Conservation (phyloP, 2,113 vertebrate genomes). For the Mugil cephalus region DNA sequence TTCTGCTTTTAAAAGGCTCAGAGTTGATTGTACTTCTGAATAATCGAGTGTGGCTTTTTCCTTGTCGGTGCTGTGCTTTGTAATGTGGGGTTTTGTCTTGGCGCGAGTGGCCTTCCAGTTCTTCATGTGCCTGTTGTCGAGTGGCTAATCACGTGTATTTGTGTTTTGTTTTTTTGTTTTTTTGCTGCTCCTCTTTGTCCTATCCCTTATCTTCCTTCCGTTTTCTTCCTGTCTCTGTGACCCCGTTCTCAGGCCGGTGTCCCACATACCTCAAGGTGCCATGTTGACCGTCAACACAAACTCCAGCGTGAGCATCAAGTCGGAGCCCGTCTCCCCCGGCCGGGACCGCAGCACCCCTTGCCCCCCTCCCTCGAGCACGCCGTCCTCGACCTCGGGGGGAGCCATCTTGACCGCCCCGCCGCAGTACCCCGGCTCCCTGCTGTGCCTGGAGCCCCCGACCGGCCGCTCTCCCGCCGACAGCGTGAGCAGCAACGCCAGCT, state of each 20-base stretch:
- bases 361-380: conserved; percentile 70
- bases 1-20: conserved; percentile 69
- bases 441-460: conserved; percentile 88
- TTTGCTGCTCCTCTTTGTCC: conserved; percentile 19
- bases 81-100: conserved; percentile 63
- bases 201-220: conserved; percentile 36
- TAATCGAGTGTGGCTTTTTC: conserved; percentile 63
- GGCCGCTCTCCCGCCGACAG: conserved; percentile 92
- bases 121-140: conserved; percentile 26
- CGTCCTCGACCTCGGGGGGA: conserved; percentile 73
- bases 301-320: conserved; percentile 95
- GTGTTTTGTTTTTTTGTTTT: conserved; percentile 22
- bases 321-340: conserved; percentile 94
- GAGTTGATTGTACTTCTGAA: conserved; percentile 41
- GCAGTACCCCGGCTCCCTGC: conserved; percentile 86
- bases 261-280: conserved; percentile 90
- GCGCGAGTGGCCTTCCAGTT: conserved; percentile 31
- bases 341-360: conserved; percentile 92
- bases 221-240: conserved; percentile 35
- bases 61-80: conserved; percentile 70
- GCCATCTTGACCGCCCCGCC: conserved; percentile 72
- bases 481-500: conserved; percentile 94
- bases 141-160: conserved; percentile 9
- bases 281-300: conserved; percentile 95
- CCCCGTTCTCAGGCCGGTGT: conserved; percentile 86